Conservation (phyloP, 1,140 invertebrate genomes). For the Drosophila burlai region DNA sequence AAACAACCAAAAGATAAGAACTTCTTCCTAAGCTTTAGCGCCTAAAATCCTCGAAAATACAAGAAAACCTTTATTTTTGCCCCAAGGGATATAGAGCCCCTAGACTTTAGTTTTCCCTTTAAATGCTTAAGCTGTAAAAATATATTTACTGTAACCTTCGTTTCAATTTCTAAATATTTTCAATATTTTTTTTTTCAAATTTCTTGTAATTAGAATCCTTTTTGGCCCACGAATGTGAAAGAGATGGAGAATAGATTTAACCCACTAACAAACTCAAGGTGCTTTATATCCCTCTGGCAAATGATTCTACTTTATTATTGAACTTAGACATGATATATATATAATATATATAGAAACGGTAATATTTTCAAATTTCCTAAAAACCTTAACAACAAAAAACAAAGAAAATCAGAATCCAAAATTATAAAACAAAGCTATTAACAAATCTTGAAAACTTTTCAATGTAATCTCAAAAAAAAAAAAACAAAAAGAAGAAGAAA, state of each 20-base stretch:
- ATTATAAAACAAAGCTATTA: conserved; percentile 27
- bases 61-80: not conserved
- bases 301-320: conserved; percentile 22
- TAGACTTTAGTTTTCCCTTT: not conserved
- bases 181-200: not conserved
- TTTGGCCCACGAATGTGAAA: conserved; percentile 8
- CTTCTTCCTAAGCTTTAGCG: conserved; percentile 42
- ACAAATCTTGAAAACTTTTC: conserved; percentile 35
- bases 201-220: too few relatives aligned
- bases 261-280: not conserved
- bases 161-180: not conserved
- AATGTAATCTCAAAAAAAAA: conserved; percentile 33
- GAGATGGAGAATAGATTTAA: not conserved
- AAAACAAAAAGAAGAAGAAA: not conserved
- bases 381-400: conserved; percentile 11
- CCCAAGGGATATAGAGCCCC: conserved; percentile 4
- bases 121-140: not conserved
- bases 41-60: conserved; percentile 7
- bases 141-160: not conserved
- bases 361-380: conserved; percentile 39
- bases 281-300: conserved; percentile 24
- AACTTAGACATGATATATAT: conserved; percentile 7
- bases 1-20: conserved; percentile 35
- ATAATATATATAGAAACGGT: conserved; percentile 41
- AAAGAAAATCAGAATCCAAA: conserved; percentile 9